Evolutionary conservation across 2,888 invertebrate genomes (phyloP).

Genomic region (Sinohyriopsis cumingii): DNA sequence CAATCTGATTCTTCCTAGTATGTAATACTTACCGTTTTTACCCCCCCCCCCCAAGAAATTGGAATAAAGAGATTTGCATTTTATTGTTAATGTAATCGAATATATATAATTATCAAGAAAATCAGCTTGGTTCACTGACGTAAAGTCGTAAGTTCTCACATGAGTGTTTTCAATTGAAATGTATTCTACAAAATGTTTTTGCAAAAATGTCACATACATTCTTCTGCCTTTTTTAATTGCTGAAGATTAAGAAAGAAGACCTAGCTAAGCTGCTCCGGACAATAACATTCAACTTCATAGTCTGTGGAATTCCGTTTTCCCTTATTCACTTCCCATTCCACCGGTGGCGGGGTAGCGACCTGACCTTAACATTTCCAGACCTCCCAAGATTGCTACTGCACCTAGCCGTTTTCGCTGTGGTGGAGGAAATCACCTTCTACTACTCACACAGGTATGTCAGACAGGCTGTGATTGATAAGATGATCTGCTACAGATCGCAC

Average conservation of each 20-base stretch:
- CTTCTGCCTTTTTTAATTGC: neutral
- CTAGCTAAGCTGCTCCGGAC: slow-evolving; percentile 26
- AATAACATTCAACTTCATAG: slow-evolving; percentile 22
- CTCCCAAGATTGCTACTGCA: slow-evolving; percentile 83
- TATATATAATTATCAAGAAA: too few relatives aligned
- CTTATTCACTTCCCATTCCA: slow-evolving; percentile 33
- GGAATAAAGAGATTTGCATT: too few relatives aligned
- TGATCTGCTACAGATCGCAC: neutral
- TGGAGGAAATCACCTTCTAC: slow-evolving; percentile 88
- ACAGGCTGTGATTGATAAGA: neutral
- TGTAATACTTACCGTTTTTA: too few relatives aligned
- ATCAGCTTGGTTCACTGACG: too few relatives aligned
- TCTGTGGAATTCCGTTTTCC: slow-evolving; percentile 35
- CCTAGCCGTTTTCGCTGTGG: slow-evolving; percentile 81
- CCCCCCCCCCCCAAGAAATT: too few relatives aligned
- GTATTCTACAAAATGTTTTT: too few relatives aligned
- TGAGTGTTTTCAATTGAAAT: too few relatives aligned
- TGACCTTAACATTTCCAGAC: slow-evolving; percentile 76
- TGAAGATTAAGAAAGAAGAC: slow-evolving; percentile 27
- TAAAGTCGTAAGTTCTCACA: too few relatives aligned
- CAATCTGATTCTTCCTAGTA: too few relatives aligned
- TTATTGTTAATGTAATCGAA: too few relatives aligned
- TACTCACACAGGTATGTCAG: slow-evolving; percentile 82
- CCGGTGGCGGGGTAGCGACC: slow-evolving; percentile 41
- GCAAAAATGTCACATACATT: neutral